Percentiles rank a stretch among this genome's conserved stretches.
These are phyloP conservation scores for Lasioglossum malachurum DNA, from an alignment of 2,888 invertebrate genomes.

Conservation along the genomic window DNA sequence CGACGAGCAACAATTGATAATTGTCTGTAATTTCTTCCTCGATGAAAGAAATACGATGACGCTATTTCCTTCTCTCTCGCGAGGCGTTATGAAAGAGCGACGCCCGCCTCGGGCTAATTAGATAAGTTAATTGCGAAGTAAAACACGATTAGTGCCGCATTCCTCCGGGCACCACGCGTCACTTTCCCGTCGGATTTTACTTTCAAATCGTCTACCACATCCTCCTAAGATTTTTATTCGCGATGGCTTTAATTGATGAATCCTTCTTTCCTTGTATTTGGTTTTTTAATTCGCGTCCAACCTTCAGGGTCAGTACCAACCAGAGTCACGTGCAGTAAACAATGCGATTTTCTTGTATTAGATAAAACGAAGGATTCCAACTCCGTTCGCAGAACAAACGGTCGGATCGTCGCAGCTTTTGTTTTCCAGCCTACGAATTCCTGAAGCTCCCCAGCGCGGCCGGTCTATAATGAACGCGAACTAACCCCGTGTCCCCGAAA, in stretches of 20 bases:
- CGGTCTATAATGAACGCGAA: constrained; percentile 2
- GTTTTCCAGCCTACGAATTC: neutral
- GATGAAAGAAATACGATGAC: neutral
- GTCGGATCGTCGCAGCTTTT: neutral
- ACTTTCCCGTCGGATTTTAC: constrained; percentile 62
- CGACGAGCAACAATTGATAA: neutral
- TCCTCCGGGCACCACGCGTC: constrained; percentile 16
- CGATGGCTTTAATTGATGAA: constrained; percentile 67
- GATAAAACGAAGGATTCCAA: too few species aligned
- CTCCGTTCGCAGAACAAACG: neutral
- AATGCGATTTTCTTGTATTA: neutral
- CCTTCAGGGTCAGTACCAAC: neutral
- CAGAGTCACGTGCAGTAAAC: neutral
- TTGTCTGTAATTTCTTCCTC: neutral
- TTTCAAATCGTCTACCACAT: constrained; percentile 67
- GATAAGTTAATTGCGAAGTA: constrained; percentile 51
- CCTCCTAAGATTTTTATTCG: constrained; percentile 76
- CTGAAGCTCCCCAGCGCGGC: neutral
- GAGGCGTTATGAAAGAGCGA: constrained; percentile 19
- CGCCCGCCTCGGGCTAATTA: constrained; percentile 3
- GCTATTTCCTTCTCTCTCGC: neutral
- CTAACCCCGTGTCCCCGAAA: constrained; percentile 3
- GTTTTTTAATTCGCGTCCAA: neutral
- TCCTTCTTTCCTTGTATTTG: constrained; percentile 15
- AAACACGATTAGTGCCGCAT: constrained; percentile 26